phyloP scores from a whole-genome alignment of 2,888 invertebrate species.

The Polydrusus tereticollis region DNA sequence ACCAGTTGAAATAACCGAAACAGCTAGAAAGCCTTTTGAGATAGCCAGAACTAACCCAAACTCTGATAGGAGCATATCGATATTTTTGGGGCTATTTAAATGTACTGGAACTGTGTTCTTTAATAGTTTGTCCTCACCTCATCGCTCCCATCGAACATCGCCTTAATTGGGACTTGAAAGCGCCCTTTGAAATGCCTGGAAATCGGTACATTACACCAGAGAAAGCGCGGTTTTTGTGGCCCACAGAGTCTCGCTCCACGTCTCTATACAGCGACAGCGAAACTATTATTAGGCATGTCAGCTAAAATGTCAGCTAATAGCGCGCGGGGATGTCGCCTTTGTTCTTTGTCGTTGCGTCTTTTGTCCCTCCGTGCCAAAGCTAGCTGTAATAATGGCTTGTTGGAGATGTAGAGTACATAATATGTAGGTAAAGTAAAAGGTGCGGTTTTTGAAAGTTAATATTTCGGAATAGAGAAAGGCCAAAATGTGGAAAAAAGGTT shows the following conservation, averaged over 20 bases:
- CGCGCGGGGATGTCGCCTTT: slow-evolving; percentile 38
- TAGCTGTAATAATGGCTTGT: slow-evolving; percentile 39
- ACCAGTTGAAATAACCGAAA: no score
- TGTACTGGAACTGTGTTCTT: no score
- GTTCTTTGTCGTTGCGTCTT: slow-evolving; percentile 38
- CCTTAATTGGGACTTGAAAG: slow-evolving; percentile 3
- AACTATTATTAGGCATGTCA: slow-evolving; percentile 43
- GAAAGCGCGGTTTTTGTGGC: slow-evolving; percentile 30
- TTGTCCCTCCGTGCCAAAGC: slow-evolving; percentile 36
- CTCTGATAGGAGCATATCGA: no score
- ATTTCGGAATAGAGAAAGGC: no score
- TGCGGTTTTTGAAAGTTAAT: slow-evolving; percentile 32
- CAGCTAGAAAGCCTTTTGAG: no score
- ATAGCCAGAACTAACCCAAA: no score
- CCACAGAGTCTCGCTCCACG: background rate
- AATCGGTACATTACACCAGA: slow-evolving; percentile 30
- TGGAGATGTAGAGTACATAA: slow-evolving; percentile 31
- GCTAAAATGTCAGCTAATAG: slow-evolving; percentile 42
- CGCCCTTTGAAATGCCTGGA: slow-evolving; percentile 29
- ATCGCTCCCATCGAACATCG: background rate
- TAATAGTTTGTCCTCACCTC: no score
- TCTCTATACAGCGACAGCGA: slow-evolving; percentile 1
- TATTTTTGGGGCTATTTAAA: no score
- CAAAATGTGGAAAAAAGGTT: no score
- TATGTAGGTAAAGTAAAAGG: slow-evolving; percentile 38